Base-by-base conservation (phyloP, 2,888 invertebrate genomes). In the Melolontha melolontha region DNA sequence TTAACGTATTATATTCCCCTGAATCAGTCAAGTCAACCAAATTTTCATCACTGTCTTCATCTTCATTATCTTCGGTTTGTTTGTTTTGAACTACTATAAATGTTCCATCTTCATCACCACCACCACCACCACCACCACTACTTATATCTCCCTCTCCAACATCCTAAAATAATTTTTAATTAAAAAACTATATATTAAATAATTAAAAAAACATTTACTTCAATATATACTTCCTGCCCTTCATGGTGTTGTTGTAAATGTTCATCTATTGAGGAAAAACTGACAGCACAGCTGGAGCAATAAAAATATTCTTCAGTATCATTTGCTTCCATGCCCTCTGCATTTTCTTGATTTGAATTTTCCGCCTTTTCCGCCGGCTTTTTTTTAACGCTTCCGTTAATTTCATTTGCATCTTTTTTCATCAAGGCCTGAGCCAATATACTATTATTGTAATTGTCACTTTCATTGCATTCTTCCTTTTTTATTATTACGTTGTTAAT, bases 201-300 rank as follows among this genome's bases (percentile, higher is more conserved):
- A 49, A 63, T 14, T 34, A 55, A 55, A 6, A n/a, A 34, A 40
- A 41, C 54, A 42, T 44, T 70, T 82, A 87, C 89, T 85, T 89
- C 90, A 66, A 91, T 83, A 52, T 90, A 85, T 64, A 91, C 89
- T 80, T 91, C 89, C 76, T 91, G 89, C 57, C 90, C 88, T 77
- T 86, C 88, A 75, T 91, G 91, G 75, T 86, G 90, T 71, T 86
- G 85, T 69, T 87, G 86, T 74, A 91, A 87, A 76, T 91, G 91
- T 1, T 90, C 89, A 68, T 89, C 81, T 4, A 91, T 87, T 0
- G 89, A 89, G 34, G 85, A 84, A 76, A 91, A 91, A 64, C 87
- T 87, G 63, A 90, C 86, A 1, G 87, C 86, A 75, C 91, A 91
- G 66, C 87, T 88, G 69, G 88, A 89, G 75, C 91, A 91, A 71